These are phyloP conservation scores for Heterocephalus glaber DNA, from an alignment of 2,113 vertebrate species.

Conservation along the genomic window DNA sequence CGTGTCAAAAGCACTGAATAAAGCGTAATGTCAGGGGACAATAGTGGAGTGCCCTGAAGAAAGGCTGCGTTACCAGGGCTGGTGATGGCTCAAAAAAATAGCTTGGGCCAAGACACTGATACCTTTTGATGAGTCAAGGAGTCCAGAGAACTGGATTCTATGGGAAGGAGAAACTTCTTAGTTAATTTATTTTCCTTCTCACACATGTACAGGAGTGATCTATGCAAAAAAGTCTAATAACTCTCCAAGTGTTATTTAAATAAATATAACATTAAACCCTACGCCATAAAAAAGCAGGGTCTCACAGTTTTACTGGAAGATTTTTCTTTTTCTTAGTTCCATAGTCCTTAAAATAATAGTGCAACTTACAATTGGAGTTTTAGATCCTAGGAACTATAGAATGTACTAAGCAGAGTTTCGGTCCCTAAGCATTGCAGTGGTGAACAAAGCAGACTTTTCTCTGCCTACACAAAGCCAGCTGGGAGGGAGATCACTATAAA, in stretches of 20 bases:
- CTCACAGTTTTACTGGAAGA: constrained; percentile 4
- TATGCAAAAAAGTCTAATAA: neutral
- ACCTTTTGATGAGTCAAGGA: neutral
- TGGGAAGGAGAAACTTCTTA: neutral
- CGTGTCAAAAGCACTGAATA: neutral
- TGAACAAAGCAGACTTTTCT: neutral
- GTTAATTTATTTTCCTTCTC: neutral
- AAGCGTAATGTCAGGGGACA: neutral
- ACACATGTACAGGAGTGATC: neutral
- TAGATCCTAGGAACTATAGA: neutral
- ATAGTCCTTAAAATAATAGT: neutral
- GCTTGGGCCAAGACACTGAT: neutral
- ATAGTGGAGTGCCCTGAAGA: neutral
- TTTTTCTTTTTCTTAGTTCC: neutral
- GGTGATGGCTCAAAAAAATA: neutral
- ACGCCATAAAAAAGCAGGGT: neutral
- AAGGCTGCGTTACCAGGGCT: neutral
- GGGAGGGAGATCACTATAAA: neutral
- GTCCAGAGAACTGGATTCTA: neutral
- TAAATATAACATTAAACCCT: neutral
- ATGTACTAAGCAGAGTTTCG: neutral
- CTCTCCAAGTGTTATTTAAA: neutral
- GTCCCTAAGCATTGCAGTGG: neutral
- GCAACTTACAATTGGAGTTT: neutral
- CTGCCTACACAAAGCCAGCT: neutral